phyloP scores from a whole-genome alignment of 2,797 vertebrate genomes.

The Falco columbarius region DNA sequence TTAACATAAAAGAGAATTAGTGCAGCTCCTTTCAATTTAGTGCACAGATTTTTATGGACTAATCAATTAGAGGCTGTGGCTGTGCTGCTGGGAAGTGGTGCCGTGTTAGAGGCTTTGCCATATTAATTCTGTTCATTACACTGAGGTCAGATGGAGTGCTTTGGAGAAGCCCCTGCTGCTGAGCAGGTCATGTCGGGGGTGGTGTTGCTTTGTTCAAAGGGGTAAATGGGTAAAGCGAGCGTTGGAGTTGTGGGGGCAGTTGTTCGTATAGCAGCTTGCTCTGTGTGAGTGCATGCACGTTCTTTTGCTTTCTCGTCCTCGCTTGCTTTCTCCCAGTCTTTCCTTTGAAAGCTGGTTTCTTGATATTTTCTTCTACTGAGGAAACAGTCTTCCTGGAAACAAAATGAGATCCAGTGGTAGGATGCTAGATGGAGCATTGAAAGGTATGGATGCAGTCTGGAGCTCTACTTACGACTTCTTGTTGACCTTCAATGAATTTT shows the following conservation, averaged over 20 bases:
- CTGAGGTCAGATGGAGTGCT: constrained; percentile 80
- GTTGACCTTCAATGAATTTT: background rate
- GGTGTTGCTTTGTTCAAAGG: constrained; percentile 40
- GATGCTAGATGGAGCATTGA: background rate
- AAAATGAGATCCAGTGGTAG: background rate
- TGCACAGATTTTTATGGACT: constrained; percentile 85
- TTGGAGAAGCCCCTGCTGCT: constrained; percentile 58
- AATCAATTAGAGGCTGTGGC: constrained; percentile 85
- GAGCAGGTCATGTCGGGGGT: constrained; percentile 70
- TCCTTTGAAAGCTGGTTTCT: background rate
- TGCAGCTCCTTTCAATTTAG: constrained; percentile 86
- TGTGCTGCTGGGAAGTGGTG: constrained; percentile 82
- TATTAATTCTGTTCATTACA: constrained; percentile 85
- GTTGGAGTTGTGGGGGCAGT: background rate
- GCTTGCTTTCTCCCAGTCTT: background rate
- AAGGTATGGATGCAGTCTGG: background rate
- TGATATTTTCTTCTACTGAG: background rate
- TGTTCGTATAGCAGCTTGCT: background rate
- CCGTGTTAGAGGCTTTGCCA: constrained; percentile 79
- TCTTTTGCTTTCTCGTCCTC: background rate
- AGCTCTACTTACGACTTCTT: background rate
- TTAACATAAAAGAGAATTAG: constrained; percentile 89
- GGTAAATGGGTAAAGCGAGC: background rate
- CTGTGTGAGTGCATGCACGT: background rate
- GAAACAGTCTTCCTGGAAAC: rapidly evolving